Evolutionary conservation across 2,888 invertebrate genomes (phyloP).

Genomic region (Tenthredo notha): DNA sequence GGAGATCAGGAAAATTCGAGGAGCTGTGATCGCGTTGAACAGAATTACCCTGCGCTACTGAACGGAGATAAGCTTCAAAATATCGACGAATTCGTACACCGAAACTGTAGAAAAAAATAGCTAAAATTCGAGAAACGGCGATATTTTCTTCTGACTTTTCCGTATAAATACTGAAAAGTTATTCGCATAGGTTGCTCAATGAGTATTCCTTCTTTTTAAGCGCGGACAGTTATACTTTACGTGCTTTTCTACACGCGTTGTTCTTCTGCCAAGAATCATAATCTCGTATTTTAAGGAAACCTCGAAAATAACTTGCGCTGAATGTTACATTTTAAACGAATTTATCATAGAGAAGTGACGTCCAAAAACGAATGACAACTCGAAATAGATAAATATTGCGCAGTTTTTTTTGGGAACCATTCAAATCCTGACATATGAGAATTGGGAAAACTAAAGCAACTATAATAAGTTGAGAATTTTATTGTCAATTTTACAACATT

Average conservation of each 20-base stretch:
- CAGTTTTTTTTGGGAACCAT: slow-evolving; percentile 9
- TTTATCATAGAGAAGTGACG: neutral
- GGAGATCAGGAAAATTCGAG: neutral
- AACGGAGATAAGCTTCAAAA: slow-evolving; percentile 56
- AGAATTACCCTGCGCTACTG: neutral
- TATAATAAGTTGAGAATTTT: neutral
- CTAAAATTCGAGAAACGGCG: neutral
- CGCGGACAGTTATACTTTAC: neutral
- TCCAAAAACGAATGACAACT: neutral
- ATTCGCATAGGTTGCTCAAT: neutral
- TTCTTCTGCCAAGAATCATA: slow-evolving; percentile 4
- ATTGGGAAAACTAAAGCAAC: neutral
- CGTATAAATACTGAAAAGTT: neutral
- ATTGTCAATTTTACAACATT: neutral
- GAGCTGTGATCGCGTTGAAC: neutral
- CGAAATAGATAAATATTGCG: neutral
- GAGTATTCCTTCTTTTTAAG: neutral
- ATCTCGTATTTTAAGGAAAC: neutral
- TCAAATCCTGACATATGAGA: neutral
- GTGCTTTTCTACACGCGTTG: neutral
- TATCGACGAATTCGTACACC: slow-evolving; percentile 57
- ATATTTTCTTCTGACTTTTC: neutral
- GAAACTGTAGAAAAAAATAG: slow-evolving; percentile 55
- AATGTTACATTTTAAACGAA: neutral
- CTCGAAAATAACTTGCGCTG: neutral